phyloP scores from a whole-genome alignment of 1,140 invertebrate genomes.

The Manduca sexta region DNA sequence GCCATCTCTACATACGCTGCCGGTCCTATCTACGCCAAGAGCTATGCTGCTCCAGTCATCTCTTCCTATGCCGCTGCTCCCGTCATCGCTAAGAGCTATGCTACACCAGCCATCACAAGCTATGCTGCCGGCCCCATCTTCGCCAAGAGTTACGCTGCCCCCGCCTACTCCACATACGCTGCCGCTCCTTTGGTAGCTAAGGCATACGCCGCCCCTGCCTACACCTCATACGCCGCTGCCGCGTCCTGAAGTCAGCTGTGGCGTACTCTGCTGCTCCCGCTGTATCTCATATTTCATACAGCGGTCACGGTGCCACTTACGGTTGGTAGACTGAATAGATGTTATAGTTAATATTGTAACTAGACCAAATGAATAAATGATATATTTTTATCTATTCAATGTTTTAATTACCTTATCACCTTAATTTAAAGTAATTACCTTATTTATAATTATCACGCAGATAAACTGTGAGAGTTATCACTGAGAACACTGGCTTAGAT shows the following conservation, averaged over 20 bases:
- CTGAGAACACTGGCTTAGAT: no score
- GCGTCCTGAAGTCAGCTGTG: conserved; percentile 13
- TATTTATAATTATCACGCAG: no score
- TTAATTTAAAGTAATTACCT: no score
- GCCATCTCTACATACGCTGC: conserved; percentile 24
- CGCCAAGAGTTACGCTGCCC: conserved; percentile 10
- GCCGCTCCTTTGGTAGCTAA: conserved; percentile 13
- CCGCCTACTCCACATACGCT: conserved; percentile 22
- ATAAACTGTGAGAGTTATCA: no score
- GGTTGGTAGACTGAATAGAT: conserved; percentile 34
- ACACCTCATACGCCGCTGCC: conserved; percentile 21
- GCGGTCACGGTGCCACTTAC: conserved; percentile 6
- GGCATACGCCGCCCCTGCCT: conserved; percentile 20
- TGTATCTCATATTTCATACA: no score
- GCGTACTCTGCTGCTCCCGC: conserved; percentile 15
- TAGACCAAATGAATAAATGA: conserved; percentile 11
- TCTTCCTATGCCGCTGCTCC: no score
- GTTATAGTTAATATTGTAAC: conserved; percentile 16
- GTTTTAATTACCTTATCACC: no score
- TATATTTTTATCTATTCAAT: no score
- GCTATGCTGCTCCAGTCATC: conserved; percentile 16
- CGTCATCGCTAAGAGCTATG: no score
- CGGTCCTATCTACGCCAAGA: conserved; percentile 6
- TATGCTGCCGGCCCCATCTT: conserved; percentile 2
- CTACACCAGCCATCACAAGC: conserved; percentile 15